Base-by-base conservation (phyloP, 1,140 invertebrate genomes). In the Macrostomum lignano region DNA sequence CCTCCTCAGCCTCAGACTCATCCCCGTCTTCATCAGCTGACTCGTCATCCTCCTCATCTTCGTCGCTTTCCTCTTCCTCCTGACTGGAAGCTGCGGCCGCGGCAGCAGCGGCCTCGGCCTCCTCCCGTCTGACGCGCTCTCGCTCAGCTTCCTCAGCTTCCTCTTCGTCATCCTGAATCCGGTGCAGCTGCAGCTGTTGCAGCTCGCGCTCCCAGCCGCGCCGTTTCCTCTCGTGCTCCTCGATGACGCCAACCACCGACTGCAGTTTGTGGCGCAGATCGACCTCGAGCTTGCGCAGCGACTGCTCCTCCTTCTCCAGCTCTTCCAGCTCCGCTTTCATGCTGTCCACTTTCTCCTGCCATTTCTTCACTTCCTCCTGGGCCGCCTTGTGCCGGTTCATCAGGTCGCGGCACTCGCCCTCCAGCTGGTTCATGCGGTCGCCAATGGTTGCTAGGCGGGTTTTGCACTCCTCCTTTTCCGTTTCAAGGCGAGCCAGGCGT, bases 281-380 rank as follows among this genome's bases (percentile, higher is more conserved):
- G 23, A 23, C 32, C 13, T 24, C 11, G 9, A 38, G 20, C 21
- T 38, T 32, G 13, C 21, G 29, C 6, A 33, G 22, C 30, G 25
- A 13, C 28, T 38, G 20, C 5, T 38, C 37, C 14, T 33, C 37
- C 33, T 38, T 38, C 30, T 39, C 35, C 7, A 35, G 35, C 21
- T 39, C 23, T 17, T 39, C 29, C 14, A 21, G 22, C 6, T 23
- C 30, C 24, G 36, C 21, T 19, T 35, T 25, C 30, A 29, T 13
- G 25, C 36, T 23, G 6, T 38, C 37, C 14, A 35, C 37, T 33
- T 38, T 38, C 30, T 39, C 35, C 7, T 36, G 35, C 21, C 37
- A 21, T 17, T 22, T 38, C 15, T 39, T 29, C 14, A 21, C 23
- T 6, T 23, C 30, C 24, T 39, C 21, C 17, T 35, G 29, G n/a